phyloP scores from a whole-genome alignment of 2,797 vertebrate species.

The Gymnocypris eckloni region DNA sequence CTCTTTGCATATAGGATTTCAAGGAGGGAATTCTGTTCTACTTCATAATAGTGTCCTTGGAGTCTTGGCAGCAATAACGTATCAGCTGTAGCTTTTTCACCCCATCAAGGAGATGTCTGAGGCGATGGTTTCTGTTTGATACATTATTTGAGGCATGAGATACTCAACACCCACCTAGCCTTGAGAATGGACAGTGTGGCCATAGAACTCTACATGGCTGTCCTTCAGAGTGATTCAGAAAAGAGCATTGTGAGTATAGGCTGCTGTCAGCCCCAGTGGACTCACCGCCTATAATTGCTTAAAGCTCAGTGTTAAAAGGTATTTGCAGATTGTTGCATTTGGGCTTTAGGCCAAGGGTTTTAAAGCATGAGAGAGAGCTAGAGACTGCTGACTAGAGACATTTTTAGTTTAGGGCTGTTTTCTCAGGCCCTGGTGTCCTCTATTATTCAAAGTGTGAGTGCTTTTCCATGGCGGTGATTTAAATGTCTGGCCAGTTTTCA shows the following conservation, averaged over 20 bases:
- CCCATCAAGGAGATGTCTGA: constrained; percentile 22
- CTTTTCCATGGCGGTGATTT: constrained; percentile 39
- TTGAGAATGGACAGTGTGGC: background rate
- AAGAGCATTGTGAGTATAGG: constrained; percentile 22
- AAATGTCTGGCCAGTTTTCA: constrained; percentile 36
- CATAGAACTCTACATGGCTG: constrained; percentile 1
- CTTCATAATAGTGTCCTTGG: constrained; percentile 40
- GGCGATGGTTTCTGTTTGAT: constrained; percentile 8
- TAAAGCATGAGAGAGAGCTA: constrained; percentile 30
- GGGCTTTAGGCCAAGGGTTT: constrained; percentile 43
- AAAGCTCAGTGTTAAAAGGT: constrained; percentile 56
- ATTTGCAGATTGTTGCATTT: constrained; percentile 51
- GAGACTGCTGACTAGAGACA: constrained; percentile 45
- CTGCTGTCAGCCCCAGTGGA: constrained; percentile 35
- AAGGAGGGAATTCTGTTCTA: constrained; percentile 39
- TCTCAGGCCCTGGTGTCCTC: constrained; percentile 29
- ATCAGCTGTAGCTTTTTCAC: constrained; percentile 45
- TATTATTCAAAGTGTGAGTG: constrained; percentile 49
- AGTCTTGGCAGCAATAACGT: constrained; percentile 27
- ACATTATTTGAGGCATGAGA: constrained; percentile 31
- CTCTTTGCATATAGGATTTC: constrained; percentile 51
- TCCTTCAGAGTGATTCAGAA: constrained; percentile 11
- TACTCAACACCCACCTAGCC: background rate
- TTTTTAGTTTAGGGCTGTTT: constrained; percentile 47
- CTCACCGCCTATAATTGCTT: constrained; percentile 48